Percentiles rank a stretch among this genome's conserved stretches.
These are phyloP conservation scores for Conchocele bisecta DNA, from an alignment of 2,888 invertebrate species.

Conservation along the genomic window DNA sequence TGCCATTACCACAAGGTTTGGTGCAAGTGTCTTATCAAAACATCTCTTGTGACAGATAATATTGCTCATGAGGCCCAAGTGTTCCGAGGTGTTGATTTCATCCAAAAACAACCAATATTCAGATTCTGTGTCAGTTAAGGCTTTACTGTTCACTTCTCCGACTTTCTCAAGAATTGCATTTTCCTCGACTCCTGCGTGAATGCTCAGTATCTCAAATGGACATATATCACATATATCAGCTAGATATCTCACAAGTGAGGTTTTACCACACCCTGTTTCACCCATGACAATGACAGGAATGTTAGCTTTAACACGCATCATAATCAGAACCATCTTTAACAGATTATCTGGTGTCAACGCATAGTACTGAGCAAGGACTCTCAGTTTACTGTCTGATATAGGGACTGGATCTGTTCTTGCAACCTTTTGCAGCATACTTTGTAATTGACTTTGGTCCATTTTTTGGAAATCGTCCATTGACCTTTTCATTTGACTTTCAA, in stretches of 20 bases:
- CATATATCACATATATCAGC: conserved; percentile 58
- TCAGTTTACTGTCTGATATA: conserved; percentile 7
- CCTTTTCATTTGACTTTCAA: conserved; percentile 64
- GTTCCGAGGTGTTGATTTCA: conserved; percentile 70
- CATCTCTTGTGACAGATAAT: conserved; percentile 62
- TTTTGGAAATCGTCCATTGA: conserved; percentile 37
- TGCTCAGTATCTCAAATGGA: conserved; percentile 58
- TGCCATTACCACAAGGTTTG: conserved; percentile 63
- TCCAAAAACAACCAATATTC: conserved; percentile 67
- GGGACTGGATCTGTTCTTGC: conserved; percentile 36
- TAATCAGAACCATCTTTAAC: conserved; percentile 67
- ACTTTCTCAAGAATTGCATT: conserved; percentile 43
- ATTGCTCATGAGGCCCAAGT: conserved; percentile 61
- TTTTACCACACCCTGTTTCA: conserved; percentile 74
- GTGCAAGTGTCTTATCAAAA: conserved; percentile 51
- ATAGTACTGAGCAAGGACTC: conserved; percentile 46
- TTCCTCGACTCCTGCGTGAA: conserved; percentile 66
- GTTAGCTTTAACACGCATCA: conserved; percentile 57
- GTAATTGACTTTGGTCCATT: conserved; percentile 40
- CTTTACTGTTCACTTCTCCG: conserved; percentile 23
- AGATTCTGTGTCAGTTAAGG: conserved; percentile 15
- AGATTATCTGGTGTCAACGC: conserved; percentile 69
- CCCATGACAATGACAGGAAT: conserved; percentile 71
- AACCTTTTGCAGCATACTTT: conserved; percentile 45
- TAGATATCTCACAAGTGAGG: conserved; percentile 65